These are phyloP conservation scores for Ornithorhynchus anatinus DNA, from an alignment of 2,113 vertebrate species.

Conservation along the genomic window DNA sequence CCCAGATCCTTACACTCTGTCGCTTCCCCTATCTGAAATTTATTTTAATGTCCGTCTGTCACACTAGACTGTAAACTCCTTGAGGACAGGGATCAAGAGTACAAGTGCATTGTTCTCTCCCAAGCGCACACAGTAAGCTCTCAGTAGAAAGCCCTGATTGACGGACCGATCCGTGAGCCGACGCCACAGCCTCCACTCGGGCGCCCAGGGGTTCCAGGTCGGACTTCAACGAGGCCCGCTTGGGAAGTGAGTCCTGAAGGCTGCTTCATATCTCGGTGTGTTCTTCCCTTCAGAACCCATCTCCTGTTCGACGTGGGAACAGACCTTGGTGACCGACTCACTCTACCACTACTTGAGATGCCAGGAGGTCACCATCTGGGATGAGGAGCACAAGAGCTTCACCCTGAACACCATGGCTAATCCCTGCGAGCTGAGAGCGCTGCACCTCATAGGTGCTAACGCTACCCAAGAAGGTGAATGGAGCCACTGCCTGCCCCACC, in stretches of 20 bases:
- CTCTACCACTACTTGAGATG: rapidly evolving
- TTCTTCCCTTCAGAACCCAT: slow-evolving; percentile 35
- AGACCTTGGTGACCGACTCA: not conserved
- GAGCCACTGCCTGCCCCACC: too few species aligned
- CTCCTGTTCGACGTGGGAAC: rapidly evolving
- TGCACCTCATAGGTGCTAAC: slow-evolving; percentile 33
- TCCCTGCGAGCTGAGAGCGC: slow-evolving; percentile 21
- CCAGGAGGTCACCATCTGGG: slow-evolving; percentile 8
- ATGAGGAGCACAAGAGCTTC: slow-evolving; percentile 30
- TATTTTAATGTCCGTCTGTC: too few species aligned
- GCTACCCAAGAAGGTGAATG: slow-evolving; percentile 29
- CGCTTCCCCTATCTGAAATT: too few species aligned
- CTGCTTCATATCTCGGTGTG: not conserved
- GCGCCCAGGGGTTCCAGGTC: too few species aligned
- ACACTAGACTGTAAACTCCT: too few species aligned
- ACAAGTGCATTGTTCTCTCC: too few species aligned
- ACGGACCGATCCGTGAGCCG: too few species aligned
- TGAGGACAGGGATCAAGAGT: too few species aligned
- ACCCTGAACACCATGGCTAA: slow-evolving; percentile 31
- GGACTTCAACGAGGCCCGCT: not conserved
- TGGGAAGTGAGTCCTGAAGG: not conserved
- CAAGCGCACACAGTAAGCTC: too few species aligned
- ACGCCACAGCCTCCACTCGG: not conserved
- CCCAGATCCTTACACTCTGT: too few species aligned
- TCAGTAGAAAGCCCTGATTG: too few species aligned